A percentile compares a stretch with the other conserved stretches of the same genome.
Conservation (phyloP, 2,797 vertebrate species). For the Sebastes steindachneri region DNA sequence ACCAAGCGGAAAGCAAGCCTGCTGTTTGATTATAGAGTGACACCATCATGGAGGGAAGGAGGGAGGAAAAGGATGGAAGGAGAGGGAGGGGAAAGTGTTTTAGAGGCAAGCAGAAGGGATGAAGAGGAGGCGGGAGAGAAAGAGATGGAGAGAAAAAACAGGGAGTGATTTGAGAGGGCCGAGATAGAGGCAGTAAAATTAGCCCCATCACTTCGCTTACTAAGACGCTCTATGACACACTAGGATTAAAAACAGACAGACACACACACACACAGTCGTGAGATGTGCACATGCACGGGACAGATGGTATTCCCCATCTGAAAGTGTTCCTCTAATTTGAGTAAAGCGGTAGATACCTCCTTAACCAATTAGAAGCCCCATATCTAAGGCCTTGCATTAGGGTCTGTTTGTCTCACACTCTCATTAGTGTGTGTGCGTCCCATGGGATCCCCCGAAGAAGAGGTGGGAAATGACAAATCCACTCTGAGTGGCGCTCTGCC, state of each 20-base stretch:
- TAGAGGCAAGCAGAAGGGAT: constrained; percentile 35
- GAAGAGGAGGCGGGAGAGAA: constrained; percentile 30
- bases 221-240: constrained; percentile 59
- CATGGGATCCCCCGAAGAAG: constrained; percentile 30
- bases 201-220: constrained; percentile 70
- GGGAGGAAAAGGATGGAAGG: constrained; percentile 33
- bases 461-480: constrained; percentile 55
- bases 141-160: constrained; percentile 22
- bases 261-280: constrained; percentile 10
- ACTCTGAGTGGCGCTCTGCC: constrained; percentile 16
- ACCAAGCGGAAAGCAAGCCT: constrained; percentile 88
- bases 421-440: constrained; percentile 33
- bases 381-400: constrained; percentile 43
- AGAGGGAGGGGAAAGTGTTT: constrained; percentile 50
- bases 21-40: constrained; percentile 87
- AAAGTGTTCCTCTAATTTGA: constrained; percentile 71
- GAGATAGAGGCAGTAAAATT: constrained; percentile 73
- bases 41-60: constrained; percentile 67
- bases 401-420: constrained; percentile 18
- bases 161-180: constrained; percentile 48
- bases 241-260: constrained; percentile 53
- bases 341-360: constrained; percentile 74
- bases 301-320: constrained; percentile 71
- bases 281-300: constrained; percentile 31
- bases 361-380: constrained; percentile 76